Percentiles rank a stretch among this genome's conserved stretches.
phyloP scores from a whole-genome alignment of 2,113 vertebrate species.

The Acrocephalus arundinaceus region DNA sequence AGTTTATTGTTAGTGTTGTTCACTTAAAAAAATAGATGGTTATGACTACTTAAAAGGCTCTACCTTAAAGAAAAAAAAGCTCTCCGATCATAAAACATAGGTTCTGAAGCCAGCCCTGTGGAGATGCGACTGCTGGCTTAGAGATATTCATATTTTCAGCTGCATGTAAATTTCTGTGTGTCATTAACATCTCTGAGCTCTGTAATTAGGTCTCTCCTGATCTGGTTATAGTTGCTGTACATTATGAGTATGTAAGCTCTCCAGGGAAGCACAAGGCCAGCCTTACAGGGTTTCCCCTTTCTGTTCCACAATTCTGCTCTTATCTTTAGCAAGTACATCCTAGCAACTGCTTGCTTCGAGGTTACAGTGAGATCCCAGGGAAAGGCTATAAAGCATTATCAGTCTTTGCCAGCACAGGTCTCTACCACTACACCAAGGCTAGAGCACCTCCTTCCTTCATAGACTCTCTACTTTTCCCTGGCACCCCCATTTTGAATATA shows the following conservation, averaged over 20 bases:
- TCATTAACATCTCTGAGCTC: constrained; percentile 80
- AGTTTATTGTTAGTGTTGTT: constrained; percentile 21
- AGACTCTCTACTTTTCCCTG: background rate
- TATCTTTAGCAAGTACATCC: constrained; percentile 30
- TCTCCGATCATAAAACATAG: constrained; percentile 60
- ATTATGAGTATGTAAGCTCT: constrained; percentile 46
- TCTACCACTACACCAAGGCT: background rate
- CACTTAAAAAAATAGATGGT: background rate
- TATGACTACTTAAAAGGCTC: constrained; percentile 18
- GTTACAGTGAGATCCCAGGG: constrained; percentile 2
- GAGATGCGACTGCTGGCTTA: constrained; percentile 65
- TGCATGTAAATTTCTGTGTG: constrained; percentile 80
- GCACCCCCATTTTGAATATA: background rate
- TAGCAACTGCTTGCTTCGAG: constrained; percentile 3
- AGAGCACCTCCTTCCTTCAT: background rate
- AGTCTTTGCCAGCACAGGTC: background rate
- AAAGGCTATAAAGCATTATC: background rate
- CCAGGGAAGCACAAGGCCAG: constrained; percentile 53
- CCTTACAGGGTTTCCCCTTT: constrained; percentile 55
- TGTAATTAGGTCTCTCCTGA: constrained; percentile 81
- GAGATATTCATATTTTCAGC: constrained; percentile 77
- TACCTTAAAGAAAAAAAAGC: constrained; percentile 14
- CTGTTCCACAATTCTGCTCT: background rate
- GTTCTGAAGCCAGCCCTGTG: constrained; percentile 73
- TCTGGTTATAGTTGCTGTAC: constrained; percentile 73